Evolutionary conservation across 2,113 vertebrate species (phyloP).

Genomic region (Hirundichthys speculiger): DNA sequence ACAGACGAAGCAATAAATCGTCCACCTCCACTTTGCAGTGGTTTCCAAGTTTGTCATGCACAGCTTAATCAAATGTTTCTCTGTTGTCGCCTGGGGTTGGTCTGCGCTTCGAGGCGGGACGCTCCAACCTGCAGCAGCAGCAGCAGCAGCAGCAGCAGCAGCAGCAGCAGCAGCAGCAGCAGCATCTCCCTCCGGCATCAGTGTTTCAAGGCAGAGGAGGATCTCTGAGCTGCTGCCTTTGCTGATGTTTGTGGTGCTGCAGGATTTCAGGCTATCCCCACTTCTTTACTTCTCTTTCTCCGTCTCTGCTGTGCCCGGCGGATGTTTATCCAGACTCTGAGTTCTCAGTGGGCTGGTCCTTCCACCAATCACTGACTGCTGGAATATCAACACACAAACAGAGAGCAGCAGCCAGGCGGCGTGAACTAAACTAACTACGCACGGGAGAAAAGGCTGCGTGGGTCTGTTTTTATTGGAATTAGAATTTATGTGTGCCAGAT

Average conservation of each 20-base stretch:
- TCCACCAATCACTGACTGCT: conserved; percentile 55
- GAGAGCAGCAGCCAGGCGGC: conserved; percentile 57
- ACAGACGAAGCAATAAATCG: too few relatives aligned
- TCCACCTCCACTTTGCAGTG: too few relatives aligned
- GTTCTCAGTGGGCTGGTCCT: conserved; percentile 54
- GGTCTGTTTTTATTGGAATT: conserved; percentile 16
- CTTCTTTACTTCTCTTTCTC: not conserved
- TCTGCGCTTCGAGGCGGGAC: too few relatives aligned
- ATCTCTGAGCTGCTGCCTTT: conserved; percentile 15
- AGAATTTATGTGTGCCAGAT: not conserved
- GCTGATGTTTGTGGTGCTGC: conserved; percentile 27
- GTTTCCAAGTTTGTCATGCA: too few relatives aligned
- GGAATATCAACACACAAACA: conserved; percentile 60
- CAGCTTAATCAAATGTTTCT: too few relatives aligned
- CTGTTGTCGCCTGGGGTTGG: too few relatives aligned
- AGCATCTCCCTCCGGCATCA: conserved; percentile 30
- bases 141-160: too few relatives aligned
- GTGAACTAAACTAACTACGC: conserved; percentile 50
- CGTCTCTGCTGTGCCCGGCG: conserved; percentile 45
- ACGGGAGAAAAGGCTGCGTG: conserved; percentile 15
- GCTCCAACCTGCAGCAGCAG: too few relatives aligned
- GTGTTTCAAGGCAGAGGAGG: conserved; percentile 29
- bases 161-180: too few relatives aligned
- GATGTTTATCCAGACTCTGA: conserved; percentile 66
- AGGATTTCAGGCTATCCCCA: conserved; percentile 19